Evolutionary conservation across 1,140 invertebrate species (phyloP).

Genomic region (Camponotus pennsylvanicus): DNA sequence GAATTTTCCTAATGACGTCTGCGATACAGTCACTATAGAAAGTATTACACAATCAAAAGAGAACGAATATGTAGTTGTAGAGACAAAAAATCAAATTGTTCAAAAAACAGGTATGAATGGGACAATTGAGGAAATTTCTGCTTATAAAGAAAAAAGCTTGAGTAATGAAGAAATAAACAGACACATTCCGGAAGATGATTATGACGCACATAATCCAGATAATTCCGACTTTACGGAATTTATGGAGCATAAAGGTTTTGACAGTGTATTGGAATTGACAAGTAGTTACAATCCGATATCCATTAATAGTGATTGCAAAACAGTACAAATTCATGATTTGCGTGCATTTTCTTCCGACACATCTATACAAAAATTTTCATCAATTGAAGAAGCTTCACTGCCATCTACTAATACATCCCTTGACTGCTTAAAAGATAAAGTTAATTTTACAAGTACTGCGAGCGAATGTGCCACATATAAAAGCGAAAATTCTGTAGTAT

Average conservation of each 20-base stretch:
- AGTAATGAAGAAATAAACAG: not conserved
- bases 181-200: constrained; percentile 30
- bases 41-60: constrained; percentile 70
- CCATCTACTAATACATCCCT: constrained; percentile 47
- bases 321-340: constrained; percentile 62
- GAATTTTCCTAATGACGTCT: constrained; percentile 25
- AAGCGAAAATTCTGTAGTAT: constrained; percentile 36
- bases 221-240: constrained; percentile 59
- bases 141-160: not conserved
- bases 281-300: constrained; percentile 24
- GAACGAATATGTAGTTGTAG: constrained; percentile 14
- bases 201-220: not conserved
- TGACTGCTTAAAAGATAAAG: constrained; percentile 38
- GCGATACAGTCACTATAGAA: constrained; percentile 33
- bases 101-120: constrained; percentile 15
- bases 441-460: constrained; percentile 37
- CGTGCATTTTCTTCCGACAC: constrained; percentile 13
- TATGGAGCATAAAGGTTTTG: constrained; percentile 41
- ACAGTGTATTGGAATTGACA: not conserved
- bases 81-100: constrained; percentile 53
- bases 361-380: constrained; percentile 48
- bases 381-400: constrained; percentile 58
- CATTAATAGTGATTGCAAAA: constrained; percentile 30
- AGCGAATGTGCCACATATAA: constrained; percentile 59
- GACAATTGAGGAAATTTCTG: constrained; percentile 13